Evolutionary conservation across 2,888 invertebrate species (phyloP).

Genomic region (Chrysopilus asiliformis): DNA sequence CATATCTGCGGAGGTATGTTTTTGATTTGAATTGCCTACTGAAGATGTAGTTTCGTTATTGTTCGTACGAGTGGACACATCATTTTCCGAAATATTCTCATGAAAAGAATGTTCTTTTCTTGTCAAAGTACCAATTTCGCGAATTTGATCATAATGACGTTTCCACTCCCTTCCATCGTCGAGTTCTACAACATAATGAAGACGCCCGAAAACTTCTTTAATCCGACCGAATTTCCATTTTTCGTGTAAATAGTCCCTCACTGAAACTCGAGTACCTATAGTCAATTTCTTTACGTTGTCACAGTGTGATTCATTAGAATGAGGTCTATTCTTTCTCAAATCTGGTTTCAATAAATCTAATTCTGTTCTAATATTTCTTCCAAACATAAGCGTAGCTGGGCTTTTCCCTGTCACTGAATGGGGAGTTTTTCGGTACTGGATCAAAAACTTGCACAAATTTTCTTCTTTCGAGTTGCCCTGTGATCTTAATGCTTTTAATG

Average conservation of each 20-base stretch:
- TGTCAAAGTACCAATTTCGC: too few relatives aligned
- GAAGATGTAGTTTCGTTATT: too few relatives aligned
- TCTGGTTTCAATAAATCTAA: constrained; percentile 14
- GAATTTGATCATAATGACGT: too few relatives aligned
- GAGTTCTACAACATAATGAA: constrained; percentile 15
- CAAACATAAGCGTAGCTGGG: constrained; percentile 16
- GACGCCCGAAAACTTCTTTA: constrained; percentile 11
- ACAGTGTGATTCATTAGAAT: constrained; percentile 3
- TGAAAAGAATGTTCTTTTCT: too few relatives aligned
- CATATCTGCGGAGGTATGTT: too few relatives aligned
- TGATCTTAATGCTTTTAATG: constrained; percentile 7
- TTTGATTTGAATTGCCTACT: too few relatives aligned
- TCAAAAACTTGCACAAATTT: constrained; percentile 4
- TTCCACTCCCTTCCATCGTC: constrained; percentile 16
- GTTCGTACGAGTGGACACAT: too few relatives aligned
- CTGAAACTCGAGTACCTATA: constrained; percentile 11
- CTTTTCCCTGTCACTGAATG: constrained; percentile 15
- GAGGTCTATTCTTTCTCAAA: not conserved
- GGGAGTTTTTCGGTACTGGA: constrained; percentile 12
- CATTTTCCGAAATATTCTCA: too few relatives aligned
- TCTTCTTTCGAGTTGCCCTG: not conserved
- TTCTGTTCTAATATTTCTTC: constrained; percentile 13
- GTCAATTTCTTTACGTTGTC: constrained; percentile 4
- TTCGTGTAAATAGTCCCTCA: too few relatives aligned
- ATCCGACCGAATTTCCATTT: constrained; percentile 17